A percentile compares a stretch with the other conserved stretches of the same genome.
Conservation (phyloP, 2,797 vertebrate genomes). For the Hoplostethus mediterraneus region DNA sequence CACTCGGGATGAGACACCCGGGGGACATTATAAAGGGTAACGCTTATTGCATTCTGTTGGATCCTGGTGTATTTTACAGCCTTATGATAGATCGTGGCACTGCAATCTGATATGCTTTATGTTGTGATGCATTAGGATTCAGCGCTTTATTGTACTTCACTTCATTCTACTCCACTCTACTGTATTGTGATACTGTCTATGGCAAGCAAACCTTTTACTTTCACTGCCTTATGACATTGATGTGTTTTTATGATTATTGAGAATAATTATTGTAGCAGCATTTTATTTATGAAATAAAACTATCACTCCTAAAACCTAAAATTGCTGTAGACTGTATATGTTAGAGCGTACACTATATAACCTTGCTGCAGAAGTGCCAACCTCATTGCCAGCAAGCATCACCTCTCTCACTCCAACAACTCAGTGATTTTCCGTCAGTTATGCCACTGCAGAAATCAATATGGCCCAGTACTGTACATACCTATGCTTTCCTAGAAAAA, state of each 20-base stretch:
- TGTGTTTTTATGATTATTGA: constrained; percentile 87
- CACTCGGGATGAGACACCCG: constrained; percentile 16
- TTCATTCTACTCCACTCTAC: too few relatives aligned
- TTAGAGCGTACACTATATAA: constrained; percentile 87
- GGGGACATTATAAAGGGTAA: constrained; percentile 10
- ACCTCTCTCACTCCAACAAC: constrained; percentile 81
- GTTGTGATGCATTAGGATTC: neutral
- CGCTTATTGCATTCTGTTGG: constrained; percentile 19
- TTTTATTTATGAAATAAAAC: constrained; percentile 92
- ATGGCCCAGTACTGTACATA: constrained; percentile 87
- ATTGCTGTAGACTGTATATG: constrained; percentile 87
- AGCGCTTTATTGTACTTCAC: neutral
- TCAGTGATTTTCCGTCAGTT: constrained; percentile 82
- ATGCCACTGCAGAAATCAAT: constrained; percentile 72
- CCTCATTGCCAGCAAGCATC: constrained; percentile 78
- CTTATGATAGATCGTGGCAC: neutral
- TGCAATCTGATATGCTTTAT: constrained; percentile 15
- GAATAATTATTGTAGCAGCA: constrained; percentile 85
- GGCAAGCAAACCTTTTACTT: constrained; percentile 78
- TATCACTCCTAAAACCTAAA: constrained; percentile 83
- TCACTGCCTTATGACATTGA: constrained; percentile 90
- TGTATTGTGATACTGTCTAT: too few relatives aligned
- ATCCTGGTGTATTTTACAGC: neutral
- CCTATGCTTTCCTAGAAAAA: constrained; percentile 85
- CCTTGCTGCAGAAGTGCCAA: constrained; percentile 92